Conservation (phyloP, 2,797 vertebrate genomes). For the Galaxias olidus region DNA sequence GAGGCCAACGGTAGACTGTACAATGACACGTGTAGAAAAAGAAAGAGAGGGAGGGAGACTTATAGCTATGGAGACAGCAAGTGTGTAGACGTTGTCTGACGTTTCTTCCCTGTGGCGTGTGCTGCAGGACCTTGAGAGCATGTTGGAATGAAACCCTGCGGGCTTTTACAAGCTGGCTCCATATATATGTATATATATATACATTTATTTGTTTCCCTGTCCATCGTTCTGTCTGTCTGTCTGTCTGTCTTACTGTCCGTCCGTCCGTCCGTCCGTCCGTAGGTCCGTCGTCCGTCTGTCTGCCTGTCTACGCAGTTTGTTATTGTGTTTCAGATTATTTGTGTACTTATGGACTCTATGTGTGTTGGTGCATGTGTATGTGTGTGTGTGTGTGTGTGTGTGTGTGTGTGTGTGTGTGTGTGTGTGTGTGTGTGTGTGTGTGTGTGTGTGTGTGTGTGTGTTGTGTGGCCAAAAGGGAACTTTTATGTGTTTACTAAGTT, state of each 20-base stretch:
- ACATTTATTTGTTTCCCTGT: neutral
- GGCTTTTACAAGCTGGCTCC: neutral
- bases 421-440: neutral
- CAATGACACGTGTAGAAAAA: neutral
- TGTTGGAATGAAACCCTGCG: too few species aligned
- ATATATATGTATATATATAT: neutral
- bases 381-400: neutral
- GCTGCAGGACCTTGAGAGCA: too few species aligned
- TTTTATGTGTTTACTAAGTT: slow-evolving; percentile 21
- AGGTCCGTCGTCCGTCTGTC: neutral
- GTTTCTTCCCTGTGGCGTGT: too few species aligned
- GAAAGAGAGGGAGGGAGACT: neutral
- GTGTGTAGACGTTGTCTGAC: too few species aligned
- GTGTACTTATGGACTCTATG: neutral
- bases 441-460: neutral
- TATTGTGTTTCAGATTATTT: neutral
- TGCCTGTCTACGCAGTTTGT: neutral
- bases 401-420: slow-evolving; percentile 2
- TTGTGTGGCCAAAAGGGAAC: slow-evolving; percentile 28
- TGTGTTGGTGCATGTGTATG: neutral
- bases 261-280: too few species aligned
- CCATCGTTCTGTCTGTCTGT: neutral
- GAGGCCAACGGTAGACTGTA: neutral
- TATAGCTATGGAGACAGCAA: too few species aligned
- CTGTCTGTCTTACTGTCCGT: neutral